Evolutionary conservation across 2,888 invertebrate species (phyloP), one percentile per base, ranked within the genome.

Genomic region (Ashinkailepas kermadecensis): DNA sequence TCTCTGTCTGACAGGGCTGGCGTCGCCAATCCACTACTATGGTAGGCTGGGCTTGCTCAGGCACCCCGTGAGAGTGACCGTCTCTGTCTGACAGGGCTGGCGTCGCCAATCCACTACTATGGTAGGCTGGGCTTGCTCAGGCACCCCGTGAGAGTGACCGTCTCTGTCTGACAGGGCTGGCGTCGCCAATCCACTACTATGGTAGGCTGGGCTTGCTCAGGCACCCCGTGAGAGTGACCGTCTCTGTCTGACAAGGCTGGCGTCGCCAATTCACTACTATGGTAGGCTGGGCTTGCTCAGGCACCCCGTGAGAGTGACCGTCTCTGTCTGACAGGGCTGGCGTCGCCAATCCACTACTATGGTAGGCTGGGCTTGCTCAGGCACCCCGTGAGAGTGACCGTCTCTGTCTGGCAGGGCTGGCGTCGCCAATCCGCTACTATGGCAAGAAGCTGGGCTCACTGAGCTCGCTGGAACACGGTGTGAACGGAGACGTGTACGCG

Each of bases 401-500:
- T 59, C 15, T 59, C 59, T 15, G 59, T 59, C 12, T 54, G 8
- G 4, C 74, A 74, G 74, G 74, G 3, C 15, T 74, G 8, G 74
- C 25, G 21, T 74, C 74, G 18, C 18, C 74, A 7, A 15, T 39
- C 39, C 54, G 12, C n/a, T 84, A 84, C 83, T 82, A 80, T 54
- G 84, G 84, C 6, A 81, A 62, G 54, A n/a, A 80, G 65, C 83
- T 95, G 84, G 95, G 95, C 82, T 90, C 92, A 86, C 90, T 95
- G 85, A 91, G 92, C 81, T 91, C 92, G 88, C 90, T 94, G 85
- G 93, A 95, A 88, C 95, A 95, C 88, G 93, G 92, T 85, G 94
- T 95, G 85, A 92, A 92, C 84, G 96, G 96, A 15, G 92, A 92
- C 86, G 94, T 96, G 81, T 96, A 91, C 88, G 95, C 95, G 10